Conservation (phyloP, 2,797 vertebrate genomes). For the Acrossocheilus wenchowensis region DNA sequence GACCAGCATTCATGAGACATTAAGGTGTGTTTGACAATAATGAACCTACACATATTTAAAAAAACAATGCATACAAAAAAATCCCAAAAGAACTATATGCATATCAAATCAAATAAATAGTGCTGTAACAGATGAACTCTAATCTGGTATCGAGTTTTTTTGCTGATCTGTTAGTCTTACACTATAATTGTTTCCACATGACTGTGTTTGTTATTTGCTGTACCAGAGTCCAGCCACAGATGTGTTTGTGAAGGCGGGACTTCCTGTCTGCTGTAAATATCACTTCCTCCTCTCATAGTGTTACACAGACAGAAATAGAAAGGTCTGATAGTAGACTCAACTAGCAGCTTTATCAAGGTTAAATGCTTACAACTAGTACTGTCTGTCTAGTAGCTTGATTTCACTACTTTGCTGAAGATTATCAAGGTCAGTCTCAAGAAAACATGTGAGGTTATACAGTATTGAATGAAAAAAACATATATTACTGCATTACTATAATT, state of each 20-base stretch:
- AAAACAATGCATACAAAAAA: background rate
- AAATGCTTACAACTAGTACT: background rate
- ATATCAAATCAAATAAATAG: background rate
- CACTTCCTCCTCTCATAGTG: background rate
- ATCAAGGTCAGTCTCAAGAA: background rate
- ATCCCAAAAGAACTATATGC: background rate
- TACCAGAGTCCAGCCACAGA: background rate
- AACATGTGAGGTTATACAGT: background rate
- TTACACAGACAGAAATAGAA: background rate
- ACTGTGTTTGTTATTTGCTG: background rate
- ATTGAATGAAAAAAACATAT: background rate
- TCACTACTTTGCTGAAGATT: background rate
- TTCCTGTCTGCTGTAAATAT: background rate
- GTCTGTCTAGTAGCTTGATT: background rate
- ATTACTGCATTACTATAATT: background rate
- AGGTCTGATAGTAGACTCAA: background rate
- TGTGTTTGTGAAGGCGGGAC: background rate
- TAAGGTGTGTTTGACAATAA: constrained; percentile 13
- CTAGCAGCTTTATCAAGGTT: background rate
- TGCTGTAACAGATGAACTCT: background rate
- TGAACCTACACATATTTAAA: background rate
- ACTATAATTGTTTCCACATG: background rate
- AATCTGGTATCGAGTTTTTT: too few relatives aligned
- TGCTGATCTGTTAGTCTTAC: background rate
- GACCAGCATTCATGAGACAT: constrained; percentile 11